These are phyloP conservation scores for Scaptomyza hsui DNA, from an alignment of 1,140 invertebrate genomes.

Conservation along the genomic window DNA sequence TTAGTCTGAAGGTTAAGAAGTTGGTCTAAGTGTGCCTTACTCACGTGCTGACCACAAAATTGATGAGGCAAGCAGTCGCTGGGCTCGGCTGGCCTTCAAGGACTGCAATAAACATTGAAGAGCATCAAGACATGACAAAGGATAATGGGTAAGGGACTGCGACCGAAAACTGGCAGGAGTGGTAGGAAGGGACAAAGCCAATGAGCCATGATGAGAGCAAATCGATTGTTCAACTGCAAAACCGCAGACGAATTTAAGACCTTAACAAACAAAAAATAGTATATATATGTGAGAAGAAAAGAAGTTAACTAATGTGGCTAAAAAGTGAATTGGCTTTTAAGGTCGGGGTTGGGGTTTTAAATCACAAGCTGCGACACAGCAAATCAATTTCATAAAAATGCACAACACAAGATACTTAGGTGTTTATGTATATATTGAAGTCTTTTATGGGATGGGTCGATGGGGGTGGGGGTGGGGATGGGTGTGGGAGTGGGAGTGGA, in stretches of 20 bases:
- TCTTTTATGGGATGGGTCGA: neutral
- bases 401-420: conserved; percentile 35
- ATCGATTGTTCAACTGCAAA: conserved; percentile 72
- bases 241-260: conserved; percentile 57
- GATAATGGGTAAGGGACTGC: conserved; percentile 21
- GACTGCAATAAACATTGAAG: conserved; percentile 64
- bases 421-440: conserved; percentile 1
- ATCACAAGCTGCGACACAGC: conserved; percentile 13
- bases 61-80: conserved; percentile 52
- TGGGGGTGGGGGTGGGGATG: neutral
- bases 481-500: neutral
- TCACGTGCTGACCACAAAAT: conserved; percentile 58
- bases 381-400: conserved; percentile 71
- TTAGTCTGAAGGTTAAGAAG: neutral
- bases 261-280: neutral
- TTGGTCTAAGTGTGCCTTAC: conserved; percentile 15
- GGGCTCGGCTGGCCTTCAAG: neutral
- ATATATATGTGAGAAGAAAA: neutral
- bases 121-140: conserved; percentile 63
- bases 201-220: conserved; percentile 74
- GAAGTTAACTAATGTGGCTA: conserved; percentile 11
- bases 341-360: conserved; percentile 14
- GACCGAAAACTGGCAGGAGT: neutral
- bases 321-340: conserved; percentile 11
- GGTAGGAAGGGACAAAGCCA: conserved; percentile 42